These are phyloP conservation scores for Thymelicus acteon DNA, from an alignment of 2,888 invertebrate genomes.

Conservation along the genomic window DNA sequence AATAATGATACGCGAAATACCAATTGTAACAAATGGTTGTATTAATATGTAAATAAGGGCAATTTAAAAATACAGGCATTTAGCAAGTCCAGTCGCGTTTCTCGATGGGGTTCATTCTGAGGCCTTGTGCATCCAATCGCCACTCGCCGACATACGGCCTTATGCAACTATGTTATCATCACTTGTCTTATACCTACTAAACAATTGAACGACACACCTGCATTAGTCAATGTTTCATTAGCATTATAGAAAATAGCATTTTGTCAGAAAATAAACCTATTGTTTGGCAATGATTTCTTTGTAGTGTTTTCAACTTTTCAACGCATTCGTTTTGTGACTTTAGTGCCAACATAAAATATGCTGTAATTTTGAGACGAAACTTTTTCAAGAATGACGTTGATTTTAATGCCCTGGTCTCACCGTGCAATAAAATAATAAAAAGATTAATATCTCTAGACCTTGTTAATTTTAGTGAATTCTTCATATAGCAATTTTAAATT, in stretches of 20 bases:
- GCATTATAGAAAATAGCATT: not conserved
- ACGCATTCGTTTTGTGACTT: not conserved
- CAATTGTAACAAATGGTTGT: no score
- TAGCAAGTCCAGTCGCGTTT: not conserved
- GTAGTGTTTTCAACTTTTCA: not conserved
- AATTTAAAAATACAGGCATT: no score
- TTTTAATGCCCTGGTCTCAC: not conserved
- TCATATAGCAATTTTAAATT: not conserved
- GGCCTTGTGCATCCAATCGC: constrained; percentile 40
- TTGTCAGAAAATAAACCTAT: not conserved
- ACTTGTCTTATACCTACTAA: constrained; percentile 53
- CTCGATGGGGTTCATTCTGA: constrained; percentile 39
- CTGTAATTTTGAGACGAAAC: not conserved
- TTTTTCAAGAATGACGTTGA: not conserved
- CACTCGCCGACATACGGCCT: constrained; percentile 59
- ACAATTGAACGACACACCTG: not conserved
- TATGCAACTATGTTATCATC: constrained; percentile 59
- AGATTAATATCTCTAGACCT: not conserved
- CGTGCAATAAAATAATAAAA: not conserved
- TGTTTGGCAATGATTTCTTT: not conserved
- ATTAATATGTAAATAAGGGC: no score
- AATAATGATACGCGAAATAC: no score
- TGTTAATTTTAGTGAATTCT: not conserved
- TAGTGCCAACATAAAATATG: not conserved
- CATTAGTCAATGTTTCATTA: constrained; percentile 6